Evolutionary conservation across 2,797 vertebrate genomes (phyloP), one percentile per base, ranked within the genome.

Genomic region (Rhodeus uyekii): DNA sequence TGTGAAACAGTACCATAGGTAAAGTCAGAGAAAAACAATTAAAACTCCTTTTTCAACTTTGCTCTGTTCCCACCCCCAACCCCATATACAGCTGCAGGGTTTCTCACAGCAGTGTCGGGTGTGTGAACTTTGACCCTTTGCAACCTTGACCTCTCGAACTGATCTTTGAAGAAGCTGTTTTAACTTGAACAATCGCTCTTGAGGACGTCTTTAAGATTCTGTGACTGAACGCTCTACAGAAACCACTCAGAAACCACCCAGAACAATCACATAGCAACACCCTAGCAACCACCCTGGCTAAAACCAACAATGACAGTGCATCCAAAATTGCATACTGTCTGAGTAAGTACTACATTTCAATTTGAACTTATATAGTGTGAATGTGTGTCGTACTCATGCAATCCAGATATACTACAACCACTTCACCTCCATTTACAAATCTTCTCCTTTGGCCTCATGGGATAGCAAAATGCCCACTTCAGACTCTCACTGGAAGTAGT

Each of bases 121-220:
- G 34, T 38, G 36, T 63, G 75, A 85, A 64, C 64, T 76, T 44
- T 60, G 83, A 76, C 78, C 85, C 42, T 61, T 24, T 27, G 74
- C n/a, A 77, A 83, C 83, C 73, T 85, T 85, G 81, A 83, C 85
- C 85, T 86, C 46, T 27, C 48, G 34, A 55, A 67, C 19, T 74
- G 53, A 74, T 64, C 76, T 65, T 65, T 38, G 34, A 65, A 80
- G 42, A 63, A 44, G 32, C 53, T 18, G 39, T 63, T 32, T 32
- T 38, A 27, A 82, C 39, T 34, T 60, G 19, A 48, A 46, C 53
- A 69, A 9, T 60, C 3, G 8, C 36, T 64, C 39, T 42, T 75
- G 80, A 63, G 75, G 38, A 48, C 0, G 16, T 42, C 46, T 53
- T 38, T 27, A 50, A 18, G 48, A 58, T 58, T 68, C 36, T 9